Evolutionary conservation across 2,797 vertebrate genomes (phyloP).

Genomic region (Lemur catta): DNA sequence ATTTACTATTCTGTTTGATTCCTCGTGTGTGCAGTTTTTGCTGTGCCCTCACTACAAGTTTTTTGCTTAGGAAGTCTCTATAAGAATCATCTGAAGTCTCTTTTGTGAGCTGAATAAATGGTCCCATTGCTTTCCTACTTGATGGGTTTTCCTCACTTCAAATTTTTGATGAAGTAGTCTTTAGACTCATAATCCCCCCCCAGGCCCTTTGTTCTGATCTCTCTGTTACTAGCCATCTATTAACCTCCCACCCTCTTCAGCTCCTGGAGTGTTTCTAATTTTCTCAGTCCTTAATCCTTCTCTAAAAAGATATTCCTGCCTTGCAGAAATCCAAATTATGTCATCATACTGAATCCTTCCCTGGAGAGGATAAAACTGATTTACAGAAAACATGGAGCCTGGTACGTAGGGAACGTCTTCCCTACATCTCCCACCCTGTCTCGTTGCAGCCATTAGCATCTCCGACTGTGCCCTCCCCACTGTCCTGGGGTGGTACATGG

Average conservation of each 20-base stretch:
- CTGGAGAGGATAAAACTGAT: conserved; percentile 24
- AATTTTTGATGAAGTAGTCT: conserved; percentile 52
- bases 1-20: conserved; percentile 73
- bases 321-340: conserved; percentile 49
- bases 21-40: conserved; percentile 42
- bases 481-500: background rate
- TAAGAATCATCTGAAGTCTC: conserved; percentile 44
- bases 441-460: background rate
- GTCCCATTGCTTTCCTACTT: conserved; percentile 27
- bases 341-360: background rate
- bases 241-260: conserved; percentile 34
- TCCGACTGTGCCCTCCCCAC: background rate
- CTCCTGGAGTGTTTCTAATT: conserved; percentile 66
- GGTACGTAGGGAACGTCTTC: background rate
- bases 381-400: background rate
- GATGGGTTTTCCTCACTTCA: conserved; percentile 48
- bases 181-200: background rate
- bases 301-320: conserved; percentile 14
- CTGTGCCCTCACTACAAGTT: conserved; percentile 20
- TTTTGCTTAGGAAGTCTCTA: conserved; percentile 46
- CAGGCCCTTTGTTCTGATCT: conserved; percentile 18
- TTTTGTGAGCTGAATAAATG: conserved; percentile 40
- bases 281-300: conserved; percentile 50
- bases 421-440: background rate
- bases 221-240: background rate